Evolutionary conservation across 1,140 invertebrate genomes (phyloP).

Genomic region (Andricus grossulariae): DNA sequence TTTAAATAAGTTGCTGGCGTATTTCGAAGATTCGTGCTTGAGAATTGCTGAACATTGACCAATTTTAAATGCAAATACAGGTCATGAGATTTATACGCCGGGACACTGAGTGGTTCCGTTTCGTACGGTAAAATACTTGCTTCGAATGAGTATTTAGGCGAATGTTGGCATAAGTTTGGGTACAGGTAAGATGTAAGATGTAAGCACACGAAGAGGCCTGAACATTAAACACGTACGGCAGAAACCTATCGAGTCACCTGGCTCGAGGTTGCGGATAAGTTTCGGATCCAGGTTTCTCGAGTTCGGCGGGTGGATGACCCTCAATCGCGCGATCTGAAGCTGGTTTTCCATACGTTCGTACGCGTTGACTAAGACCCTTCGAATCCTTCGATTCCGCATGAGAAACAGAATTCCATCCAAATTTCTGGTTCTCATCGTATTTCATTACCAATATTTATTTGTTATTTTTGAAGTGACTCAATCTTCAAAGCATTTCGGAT

Average conservation of each 20-base stretch:
- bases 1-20: constrained; percentile 35
- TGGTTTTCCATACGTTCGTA: background rate
- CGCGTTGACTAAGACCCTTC: too few species aligned
- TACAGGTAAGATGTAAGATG: constrained; percentile 20
- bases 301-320: constrained; percentile 37
- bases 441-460: too few species aligned
- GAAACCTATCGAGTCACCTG: background rate
- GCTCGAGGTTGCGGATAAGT: constrained; percentile 2
- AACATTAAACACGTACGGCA: constrained; percentile 1
- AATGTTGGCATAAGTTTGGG: background rate
- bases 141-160: constrained; percentile 30
- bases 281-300: constrained; percentile 1
- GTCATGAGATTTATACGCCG: constrained; percentile 33
- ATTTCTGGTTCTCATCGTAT: too few species aligned
- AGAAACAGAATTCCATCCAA: too few species aligned
- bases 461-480: too few species aligned
- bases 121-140: constrained; percentile 37
- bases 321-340: constrained; percentile 36
- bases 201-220: constrained; percentile 11
- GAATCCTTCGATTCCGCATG: too few species aligned
- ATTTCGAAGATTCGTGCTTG: background rate
- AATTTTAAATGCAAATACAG: constrained; percentile 20
- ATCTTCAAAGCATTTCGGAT: too few species aligned
- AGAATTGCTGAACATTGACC: background rate
- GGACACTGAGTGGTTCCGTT: constrained; percentile 31